Evolutionary conservation across 2,113 vertebrate genomes (phyloP).

Genomic region (Nothobranchius furzeri): DNA sequence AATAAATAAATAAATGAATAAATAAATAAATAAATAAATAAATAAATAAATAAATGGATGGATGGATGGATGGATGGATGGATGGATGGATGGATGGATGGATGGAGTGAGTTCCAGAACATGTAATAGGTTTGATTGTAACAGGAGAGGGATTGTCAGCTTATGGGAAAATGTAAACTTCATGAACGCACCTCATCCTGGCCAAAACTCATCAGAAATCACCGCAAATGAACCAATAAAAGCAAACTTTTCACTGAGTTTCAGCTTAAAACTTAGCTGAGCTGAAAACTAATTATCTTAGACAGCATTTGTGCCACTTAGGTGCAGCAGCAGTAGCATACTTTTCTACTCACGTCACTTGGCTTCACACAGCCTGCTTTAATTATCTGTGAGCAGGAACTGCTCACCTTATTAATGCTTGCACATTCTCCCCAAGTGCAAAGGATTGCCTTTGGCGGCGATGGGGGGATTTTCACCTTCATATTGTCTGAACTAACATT

Average conservation of each 20-base stretch:
- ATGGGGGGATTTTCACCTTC: slow-evolving; percentile 41
- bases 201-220: slow-evolving; percentile 19
- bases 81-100: no score
- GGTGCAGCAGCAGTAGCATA: slow-evolving; percentile 8
- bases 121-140: slow-evolving; percentile 32
- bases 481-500: slow-evolving; percentile 53
- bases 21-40: no score
- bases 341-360: slow-evolving; percentile 30
- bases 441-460: slow-evolving; percentile 46
- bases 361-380: slow-evolving; percentile 37
- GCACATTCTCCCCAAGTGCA: slow-evolving; percentile 43
- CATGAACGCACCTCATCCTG: slow-evolving; percentile 35
- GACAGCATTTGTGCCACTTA: slow-evolving; percentile 17
- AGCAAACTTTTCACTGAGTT: not conserved
- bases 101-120: slow-evolving; percentile 2
- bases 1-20: no score
- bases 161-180: slow-evolving; percentile 19
- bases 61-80: no score
- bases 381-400: slow-evolving; percentile 53
- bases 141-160: slow-evolving; percentile 9
- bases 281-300: slow-evolving; percentile 33
- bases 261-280: slow-evolving; percentile 23
- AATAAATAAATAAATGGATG: no score
- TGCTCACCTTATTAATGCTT: slow-evolving; percentile 54
- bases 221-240: not conserved